Conservation (phyloP, 2,113 vertebrate species). For the Spilogale gracilis region DNA sequence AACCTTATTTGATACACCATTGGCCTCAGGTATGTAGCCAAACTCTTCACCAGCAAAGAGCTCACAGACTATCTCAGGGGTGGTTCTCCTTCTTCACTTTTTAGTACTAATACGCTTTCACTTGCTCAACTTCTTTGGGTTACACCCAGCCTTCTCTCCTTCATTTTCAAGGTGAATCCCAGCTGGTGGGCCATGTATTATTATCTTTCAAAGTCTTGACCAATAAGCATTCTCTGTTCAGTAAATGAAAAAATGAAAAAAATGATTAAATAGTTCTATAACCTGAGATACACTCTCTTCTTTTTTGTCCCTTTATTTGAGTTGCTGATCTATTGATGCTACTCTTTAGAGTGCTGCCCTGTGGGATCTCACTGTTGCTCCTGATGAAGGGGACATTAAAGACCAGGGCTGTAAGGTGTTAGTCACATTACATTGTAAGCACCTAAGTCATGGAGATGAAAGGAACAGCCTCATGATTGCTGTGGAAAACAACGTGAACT, state of each 20-base stretch:
- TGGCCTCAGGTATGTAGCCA: not conserved
- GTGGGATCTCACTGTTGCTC: not conserved
- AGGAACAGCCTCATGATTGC: not conserved
- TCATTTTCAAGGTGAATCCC: not conserved
- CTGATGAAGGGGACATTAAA: not conserved
- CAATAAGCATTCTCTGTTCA: not conserved
- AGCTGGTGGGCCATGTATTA: not conserved
- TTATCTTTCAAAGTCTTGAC: not conserved
- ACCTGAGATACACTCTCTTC: not conserved
- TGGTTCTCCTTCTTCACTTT: not conserved
- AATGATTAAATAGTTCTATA: not conserved
- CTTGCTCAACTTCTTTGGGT: not conserved
- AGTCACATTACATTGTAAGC: not conserved
- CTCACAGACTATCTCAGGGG: not conserved
- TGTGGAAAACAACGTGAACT: not conserved
- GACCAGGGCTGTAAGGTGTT: not conserved
- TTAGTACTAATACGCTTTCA: not conserved
- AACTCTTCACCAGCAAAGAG: not conserved
- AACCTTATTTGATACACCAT: not conserved
- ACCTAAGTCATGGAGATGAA: slow-evolving; percentile 24
- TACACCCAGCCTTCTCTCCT: not conserved
- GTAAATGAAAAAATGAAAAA: not conserved
- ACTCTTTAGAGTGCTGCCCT: not conserved
- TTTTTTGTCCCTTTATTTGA: not conserved
- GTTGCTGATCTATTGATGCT: not conserved